These are phyloP conservation scores for Leguminivora glycinivorella DNA, from an alignment of 1,140 invertebrate species.

Conservation along the genomic window DNA sequence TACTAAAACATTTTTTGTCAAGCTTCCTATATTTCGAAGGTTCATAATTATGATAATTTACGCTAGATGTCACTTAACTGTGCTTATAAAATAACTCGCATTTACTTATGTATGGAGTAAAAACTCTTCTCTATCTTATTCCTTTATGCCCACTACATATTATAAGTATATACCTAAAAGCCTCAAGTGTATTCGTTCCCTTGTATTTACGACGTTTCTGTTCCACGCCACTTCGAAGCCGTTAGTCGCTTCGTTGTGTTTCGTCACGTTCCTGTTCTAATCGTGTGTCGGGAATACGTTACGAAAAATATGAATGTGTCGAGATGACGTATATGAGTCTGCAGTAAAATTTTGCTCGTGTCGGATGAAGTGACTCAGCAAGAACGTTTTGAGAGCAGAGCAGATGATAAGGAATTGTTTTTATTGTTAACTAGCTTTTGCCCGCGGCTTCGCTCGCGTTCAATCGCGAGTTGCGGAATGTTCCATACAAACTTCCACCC, in stretches of 20 bases:
- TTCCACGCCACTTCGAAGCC: background rate
- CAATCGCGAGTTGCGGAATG: no score
- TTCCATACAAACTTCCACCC: no score
- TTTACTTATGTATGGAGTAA: background rate
- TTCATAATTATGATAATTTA: no score
- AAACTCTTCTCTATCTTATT: background rate
- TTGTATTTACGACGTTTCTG: background rate
- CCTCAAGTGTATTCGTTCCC: background rate
- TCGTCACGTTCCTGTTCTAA: conserved; percentile 25
- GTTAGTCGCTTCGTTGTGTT: conserved; percentile 27
- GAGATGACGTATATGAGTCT: background rate
- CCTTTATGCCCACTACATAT: background rate
- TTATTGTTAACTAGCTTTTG: no score
- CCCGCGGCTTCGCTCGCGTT: no score
- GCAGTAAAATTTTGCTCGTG: background rate
- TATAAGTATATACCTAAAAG: background rate
- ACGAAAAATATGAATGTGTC: background rate
- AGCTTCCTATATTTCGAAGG: no score
- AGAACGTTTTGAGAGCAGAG: background rate
- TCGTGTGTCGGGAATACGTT: conserved; percentile 2
- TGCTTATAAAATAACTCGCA: no score
- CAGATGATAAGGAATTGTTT: no score
- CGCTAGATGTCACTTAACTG: no score
- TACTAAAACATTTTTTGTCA: no score
- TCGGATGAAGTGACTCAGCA: background rate